phyloP scores from a whole-genome alignment of 2,888 invertebrate species.

The Globia sparganii region DNA sequence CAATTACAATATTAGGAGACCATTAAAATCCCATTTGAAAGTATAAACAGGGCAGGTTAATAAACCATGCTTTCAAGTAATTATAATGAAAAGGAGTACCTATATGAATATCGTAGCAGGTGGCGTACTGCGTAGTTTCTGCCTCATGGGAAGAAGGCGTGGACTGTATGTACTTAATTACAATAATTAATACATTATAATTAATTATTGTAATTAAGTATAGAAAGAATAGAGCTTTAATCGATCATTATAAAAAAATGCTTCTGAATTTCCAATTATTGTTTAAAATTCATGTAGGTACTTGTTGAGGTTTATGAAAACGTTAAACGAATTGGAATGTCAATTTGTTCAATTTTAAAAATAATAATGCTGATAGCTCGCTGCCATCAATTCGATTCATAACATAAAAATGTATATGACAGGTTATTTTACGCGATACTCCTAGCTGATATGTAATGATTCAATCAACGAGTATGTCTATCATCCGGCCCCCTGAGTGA shows the following conservation, averaged over 20 bases:
- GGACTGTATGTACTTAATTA: background rate
- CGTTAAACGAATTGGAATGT: background rate
- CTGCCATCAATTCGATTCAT: background rate
- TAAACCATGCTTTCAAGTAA: background rate
- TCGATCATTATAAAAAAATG: background rate
- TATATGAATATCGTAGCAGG: background rate
- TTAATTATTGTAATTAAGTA: background rate
- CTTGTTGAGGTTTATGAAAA: background rate
- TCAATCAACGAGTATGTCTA: constrained; percentile 1
- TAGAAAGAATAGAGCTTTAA: background rate
- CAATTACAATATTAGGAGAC: background rate
- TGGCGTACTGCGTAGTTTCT: background rate
- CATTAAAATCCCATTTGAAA: background rate
- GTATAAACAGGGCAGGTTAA: background rate
- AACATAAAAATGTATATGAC: background rate
- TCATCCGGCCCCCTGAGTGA: background rate
- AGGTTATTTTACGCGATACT: background rate
- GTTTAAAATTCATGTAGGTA: background rate
- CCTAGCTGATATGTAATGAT: background rate
- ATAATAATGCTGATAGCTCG: background rate
- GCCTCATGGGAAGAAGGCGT: background rate
- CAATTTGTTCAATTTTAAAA: background rate
- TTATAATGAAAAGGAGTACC: background rate
- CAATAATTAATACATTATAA: background rate
- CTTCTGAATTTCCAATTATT: background rate